Evolutionary conservation across 2,113 vertebrate species (phyloP).

Genomic region (Nycticorax nycticorax): DNA sequence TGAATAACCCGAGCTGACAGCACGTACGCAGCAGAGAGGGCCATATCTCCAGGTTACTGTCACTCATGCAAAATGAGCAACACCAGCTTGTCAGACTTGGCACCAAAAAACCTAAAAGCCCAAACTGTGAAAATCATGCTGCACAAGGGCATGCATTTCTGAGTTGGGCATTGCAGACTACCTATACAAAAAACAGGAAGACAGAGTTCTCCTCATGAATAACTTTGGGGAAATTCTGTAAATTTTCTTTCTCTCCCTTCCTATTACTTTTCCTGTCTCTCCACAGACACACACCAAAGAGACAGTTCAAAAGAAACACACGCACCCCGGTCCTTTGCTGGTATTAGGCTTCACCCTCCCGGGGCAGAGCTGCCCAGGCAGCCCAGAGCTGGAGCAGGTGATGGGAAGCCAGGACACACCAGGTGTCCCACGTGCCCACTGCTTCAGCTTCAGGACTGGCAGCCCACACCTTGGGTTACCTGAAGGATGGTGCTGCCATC

Average conservation of each 20-base stretch:
- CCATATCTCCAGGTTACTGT: background rate
- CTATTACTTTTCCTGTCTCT: background rate
- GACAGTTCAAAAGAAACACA: background rate
- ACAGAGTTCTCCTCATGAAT: fast-evolving
- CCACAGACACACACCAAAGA: no score
- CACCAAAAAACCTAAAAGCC: background rate
- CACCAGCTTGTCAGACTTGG: background rate
- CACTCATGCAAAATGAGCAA: background rate
- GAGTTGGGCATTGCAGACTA: background rate
- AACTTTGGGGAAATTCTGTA: no score
- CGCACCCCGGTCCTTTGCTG: fast-evolving
- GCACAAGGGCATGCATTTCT: background rate
- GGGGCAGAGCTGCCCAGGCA: background rate
- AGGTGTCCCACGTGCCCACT: fast-evolving
- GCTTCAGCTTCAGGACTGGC: background rate
- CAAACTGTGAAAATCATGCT: background rate
- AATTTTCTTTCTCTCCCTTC: background rate
- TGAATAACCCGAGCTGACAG: background rate
- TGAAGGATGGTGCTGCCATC: fast-evolving
- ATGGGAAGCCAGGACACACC: fast-evolving
- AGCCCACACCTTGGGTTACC: background rate
- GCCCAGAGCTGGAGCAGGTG: background rate
- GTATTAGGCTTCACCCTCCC: background rate
- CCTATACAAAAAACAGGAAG: background rate
- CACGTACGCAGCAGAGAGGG: fast-evolving